phyloP scores from a whole-genome alignment of 2,888 invertebrate species.

The Chalcis sispes region DNA sequence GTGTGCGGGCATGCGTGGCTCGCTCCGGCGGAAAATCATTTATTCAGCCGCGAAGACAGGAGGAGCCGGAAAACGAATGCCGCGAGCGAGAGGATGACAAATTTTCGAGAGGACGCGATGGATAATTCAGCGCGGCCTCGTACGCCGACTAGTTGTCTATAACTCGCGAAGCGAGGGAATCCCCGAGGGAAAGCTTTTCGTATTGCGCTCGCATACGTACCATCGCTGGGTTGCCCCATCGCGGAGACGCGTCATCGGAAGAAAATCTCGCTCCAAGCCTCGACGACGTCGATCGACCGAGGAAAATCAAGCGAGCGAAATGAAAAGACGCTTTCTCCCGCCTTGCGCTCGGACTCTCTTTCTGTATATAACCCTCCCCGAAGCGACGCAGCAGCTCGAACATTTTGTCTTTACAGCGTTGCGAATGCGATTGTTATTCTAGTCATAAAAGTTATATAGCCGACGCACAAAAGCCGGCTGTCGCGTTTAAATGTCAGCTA shows the following conservation, averaged over 20 bases:
- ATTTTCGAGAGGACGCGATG: slow-evolving; percentile 48
- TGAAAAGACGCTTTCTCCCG: neutral
- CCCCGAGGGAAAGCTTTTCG: neutral
- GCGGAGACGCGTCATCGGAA: too few relatives aligned
- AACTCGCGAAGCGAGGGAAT: neutral
- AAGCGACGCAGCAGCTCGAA: slow-evolving; percentile 12
- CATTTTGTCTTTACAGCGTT: slow-evolving; percentile 54
- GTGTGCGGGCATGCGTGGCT: neutral
- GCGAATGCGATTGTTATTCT: slow-evolving; percentile 57
- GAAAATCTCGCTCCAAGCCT: too few relatives aligned
- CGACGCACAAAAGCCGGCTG: slow-evolving; percentile 53
- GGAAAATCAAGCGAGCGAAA: neutral
- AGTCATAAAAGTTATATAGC: slow-evolving; percentile 58
- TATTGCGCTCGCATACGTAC: too few relatives aligned
- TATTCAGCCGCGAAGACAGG: slow-evolving; percentile 55
- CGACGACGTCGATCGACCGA: too few relatives aligned
- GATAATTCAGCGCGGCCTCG: slow-evolving; percentile 58
- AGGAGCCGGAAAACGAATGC: slow-evolving; percentile 41
- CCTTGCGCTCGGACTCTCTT: neutral
- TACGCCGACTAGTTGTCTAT: neutral
- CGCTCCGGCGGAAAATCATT: slow-evolving; percentile 56
- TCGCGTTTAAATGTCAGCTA: neutral
- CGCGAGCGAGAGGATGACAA: slow-evolving; percentile 50
- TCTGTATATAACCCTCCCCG: too few relatives aligned
- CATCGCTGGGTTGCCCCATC: neutral